Evolutionary conservation across 23 tunicate species (phyloP).

Genomic region (Ascidia mentula): DNA sequence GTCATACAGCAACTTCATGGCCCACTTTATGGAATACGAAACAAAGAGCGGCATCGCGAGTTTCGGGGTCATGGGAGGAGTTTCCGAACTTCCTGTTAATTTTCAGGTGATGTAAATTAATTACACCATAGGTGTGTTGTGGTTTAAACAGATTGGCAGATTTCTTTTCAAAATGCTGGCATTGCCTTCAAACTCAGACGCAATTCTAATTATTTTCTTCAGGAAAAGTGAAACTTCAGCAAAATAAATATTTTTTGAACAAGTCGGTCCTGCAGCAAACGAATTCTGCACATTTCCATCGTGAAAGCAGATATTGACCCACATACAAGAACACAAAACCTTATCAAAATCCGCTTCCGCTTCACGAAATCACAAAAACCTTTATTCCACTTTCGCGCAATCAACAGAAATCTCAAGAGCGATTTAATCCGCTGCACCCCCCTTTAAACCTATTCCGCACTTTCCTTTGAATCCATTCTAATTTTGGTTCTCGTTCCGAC

Average conservation of each 20-base stretch:
- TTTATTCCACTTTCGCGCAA: too few species aligned
- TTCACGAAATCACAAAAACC: not conserved
- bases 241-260: too few species aligned
- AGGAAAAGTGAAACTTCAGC: too few species aligned
- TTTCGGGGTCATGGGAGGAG: constrained; percentile 80
- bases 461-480: not conserved
- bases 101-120: constrained; percentile 80
- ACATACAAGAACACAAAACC: not conserved
- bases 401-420: too few species aligned
- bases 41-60: constrained; percentile 19
- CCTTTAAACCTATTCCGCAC: not conserved
- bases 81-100: constrained; percentile 37
- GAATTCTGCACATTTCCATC: too few species aligned
- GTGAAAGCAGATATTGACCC: too few species aligned
- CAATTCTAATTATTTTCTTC: too few species aligned
- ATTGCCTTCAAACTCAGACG: too few species aligned
- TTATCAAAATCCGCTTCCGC: not conserved
- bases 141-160: too few species aligned
- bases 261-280: too few species aligned
- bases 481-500: not conserved
- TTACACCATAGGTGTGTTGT: too few species aligned
- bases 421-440: not conserved
- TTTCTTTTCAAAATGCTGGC: too few species aligned
- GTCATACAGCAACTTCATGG: constrained; percentile 79
- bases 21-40: constrained; percentile 64